phyloP scores from a whole-genome alignment of 2,888 invertebrate genomes.

The Parnassius mnemosyne region DNA sequence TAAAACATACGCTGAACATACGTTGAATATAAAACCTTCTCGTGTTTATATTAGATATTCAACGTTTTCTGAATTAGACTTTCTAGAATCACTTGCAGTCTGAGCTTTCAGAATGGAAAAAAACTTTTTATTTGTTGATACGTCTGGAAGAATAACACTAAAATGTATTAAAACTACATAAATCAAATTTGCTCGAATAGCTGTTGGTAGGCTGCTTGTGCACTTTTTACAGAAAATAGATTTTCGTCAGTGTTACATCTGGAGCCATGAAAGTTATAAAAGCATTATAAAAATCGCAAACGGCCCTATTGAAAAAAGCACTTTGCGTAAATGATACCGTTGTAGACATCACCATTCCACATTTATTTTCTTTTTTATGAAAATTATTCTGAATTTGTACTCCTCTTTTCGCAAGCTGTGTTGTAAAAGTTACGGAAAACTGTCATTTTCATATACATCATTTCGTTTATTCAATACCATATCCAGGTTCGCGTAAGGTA shows the following conservation, averaged over 20 bases:
- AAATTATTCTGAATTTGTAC: neutral
- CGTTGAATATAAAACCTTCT: no score
- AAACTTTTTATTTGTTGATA: no score
- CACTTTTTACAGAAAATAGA: no score
- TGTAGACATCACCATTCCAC: neutral
- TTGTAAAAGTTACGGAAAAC: neutral
- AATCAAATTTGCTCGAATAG: neutral
- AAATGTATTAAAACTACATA: neutral
- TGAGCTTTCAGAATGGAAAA: no score
- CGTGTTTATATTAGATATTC: no score
- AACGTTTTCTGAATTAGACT: no score
- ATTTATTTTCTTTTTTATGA: conserved; percentile 3
- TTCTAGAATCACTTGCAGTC: no score
- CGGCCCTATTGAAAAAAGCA: conserved; percentile 3
- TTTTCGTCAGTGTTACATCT: neutral
- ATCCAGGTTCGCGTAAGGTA: neutral
- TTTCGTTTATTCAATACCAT: neutral
- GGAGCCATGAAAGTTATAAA: conserved; percentile 1
- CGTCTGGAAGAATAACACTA: neutral
- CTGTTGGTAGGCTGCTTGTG: no score
- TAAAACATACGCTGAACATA: no score
- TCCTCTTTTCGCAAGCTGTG: neutral
- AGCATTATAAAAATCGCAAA: conserved; percentile 1
- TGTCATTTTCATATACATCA: neutral
- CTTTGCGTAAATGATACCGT: conserved; percentile 5